Evolutionary conservation across 2,113 vertebrate species (phyloP), one percentile per base, ranked within the genome.

Genomic region (Pelusios castaneus): DNA sequence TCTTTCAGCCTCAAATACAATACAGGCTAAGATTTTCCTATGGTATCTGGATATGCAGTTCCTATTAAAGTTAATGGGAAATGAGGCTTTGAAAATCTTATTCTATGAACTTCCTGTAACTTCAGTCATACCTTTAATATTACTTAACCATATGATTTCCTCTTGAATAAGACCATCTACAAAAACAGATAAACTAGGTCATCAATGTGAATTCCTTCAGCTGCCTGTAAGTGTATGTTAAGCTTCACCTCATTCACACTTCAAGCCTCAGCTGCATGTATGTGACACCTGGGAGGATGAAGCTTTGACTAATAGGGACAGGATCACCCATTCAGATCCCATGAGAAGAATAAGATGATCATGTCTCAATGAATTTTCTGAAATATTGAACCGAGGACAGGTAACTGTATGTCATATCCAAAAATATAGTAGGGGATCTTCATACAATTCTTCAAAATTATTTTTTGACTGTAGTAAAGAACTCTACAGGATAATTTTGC

Each of bases 21-120:
- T 49, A 77, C 2, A 45, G 82, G 31, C 83, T 84, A 47, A 88
- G 77, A 90, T 82, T 88, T 85, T 5, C 55, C 89, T 63, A 87
- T 38, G 3, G 22, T 41, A 88, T 16, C 43, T 8, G 17, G 41
- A 89, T 60, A 38, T 14, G 29, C n/a, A 27, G 79, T 85, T 93
- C 89, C 56, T 83, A 34, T 8, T 11, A 6, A 52, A 47, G 58
- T 86, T 76, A 87, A 13, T 67, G 45, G 89, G 4, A 67, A 83
- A n/a, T 70, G 87, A 67, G 38, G 27, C 31, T n/a, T 91, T 89
- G 91, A n/a, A 93, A 94, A 92, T 93, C 80, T 8, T 8, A 45
- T 22, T 41, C 73, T 43, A 76, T 14, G 22, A 45, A 25, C 38
- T 27, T 76, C 73, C 12, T 43, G 12, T 22, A 24, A 43, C 73